Conservation (phyloP, 2,797 vertebrate species). For the Aeoliscus strigatus region DNA sequence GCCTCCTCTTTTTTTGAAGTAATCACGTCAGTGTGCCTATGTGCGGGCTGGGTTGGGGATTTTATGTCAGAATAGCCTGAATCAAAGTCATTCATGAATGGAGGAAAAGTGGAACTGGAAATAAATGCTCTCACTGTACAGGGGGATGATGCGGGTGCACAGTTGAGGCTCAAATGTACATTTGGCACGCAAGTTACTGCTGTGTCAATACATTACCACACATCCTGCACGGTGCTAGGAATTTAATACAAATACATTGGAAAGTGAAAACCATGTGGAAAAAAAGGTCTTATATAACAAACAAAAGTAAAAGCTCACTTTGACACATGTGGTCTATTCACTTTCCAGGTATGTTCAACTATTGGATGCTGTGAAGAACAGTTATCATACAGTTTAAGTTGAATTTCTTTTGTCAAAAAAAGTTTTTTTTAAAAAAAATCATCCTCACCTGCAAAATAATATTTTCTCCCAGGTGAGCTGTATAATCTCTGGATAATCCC, state of each 20-base stretch:
- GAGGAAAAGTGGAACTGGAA: slow-evolving; percentile 63
- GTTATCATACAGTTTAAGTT: too few relatives aligned
- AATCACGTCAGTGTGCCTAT: slow-evolving; percentile 40
- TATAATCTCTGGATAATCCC: slow-evolving; percentile 50
- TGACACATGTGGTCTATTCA: too few relatives aligned
- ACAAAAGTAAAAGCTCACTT: too few relatives aligned
- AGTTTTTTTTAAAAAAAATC: slow-evolving; percentile 2
- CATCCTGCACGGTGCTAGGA: slow-evolving; percentile 44
- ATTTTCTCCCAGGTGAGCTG: slow-evolving; percentile 35
- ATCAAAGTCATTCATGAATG: slow-evolving; percentile 75
- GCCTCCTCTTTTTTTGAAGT: slow-evolving; percentile 7
- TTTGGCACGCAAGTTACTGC: slow-evolving; percentile 37
- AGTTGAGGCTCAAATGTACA: too few relatives aligned
- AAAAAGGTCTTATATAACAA: neutral
- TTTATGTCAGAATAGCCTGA: slow-evolving; percentile 66
- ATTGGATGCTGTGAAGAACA: too few relatives aligned
- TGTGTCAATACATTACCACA: slow-evolving; percentile 74
- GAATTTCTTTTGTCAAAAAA: too few relatives aligned
- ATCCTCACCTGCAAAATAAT: slow-evolving; percentile 57
- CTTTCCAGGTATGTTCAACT: too few relatives aligned
- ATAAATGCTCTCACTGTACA: slow-evolving; percentile 71
- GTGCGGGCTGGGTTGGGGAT: slow-evolving; percentile 45
- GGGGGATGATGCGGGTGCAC: slow-evolving; percentile 1
- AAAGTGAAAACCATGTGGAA: slow-evolving; percentile 25
- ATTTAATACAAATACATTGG: slow-evolving; percentile 47